A percentile compares a stretch with the other conserved stretches of the same genome.
These are phyloP conservation scores for Drosophila macrothrix DNA, from an alignment of 2,888 invertebrate genomes.

Conservation along the genomic window DNA sequence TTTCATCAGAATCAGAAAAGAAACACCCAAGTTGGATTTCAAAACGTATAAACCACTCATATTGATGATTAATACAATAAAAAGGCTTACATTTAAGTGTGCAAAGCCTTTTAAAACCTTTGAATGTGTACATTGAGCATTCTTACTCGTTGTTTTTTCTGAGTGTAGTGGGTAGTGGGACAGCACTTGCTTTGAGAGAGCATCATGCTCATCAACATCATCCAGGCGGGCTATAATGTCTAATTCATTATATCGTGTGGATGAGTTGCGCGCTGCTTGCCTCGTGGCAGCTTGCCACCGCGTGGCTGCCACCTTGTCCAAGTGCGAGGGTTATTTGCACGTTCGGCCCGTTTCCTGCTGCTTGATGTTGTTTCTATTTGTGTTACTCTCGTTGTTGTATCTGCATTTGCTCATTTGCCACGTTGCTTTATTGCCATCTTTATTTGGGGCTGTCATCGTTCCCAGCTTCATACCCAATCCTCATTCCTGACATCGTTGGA, in stretches of 20 bases:
- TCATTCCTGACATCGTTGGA: not conserved
- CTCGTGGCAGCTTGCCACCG: not conserved
- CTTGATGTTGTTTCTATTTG: not conserved
- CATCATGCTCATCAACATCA: not conserved
- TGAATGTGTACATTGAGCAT: not conserved
- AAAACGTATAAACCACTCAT: no score
- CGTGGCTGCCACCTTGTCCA: not conserved
- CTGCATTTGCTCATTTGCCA: constrained; percentile 55
- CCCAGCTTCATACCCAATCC: constrained; percentile 1
- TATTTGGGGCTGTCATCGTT: constrained; percentile 51
- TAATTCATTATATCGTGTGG: constrained; percentile 52
- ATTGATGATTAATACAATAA: no score
- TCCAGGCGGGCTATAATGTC: constrained; percentile 1
- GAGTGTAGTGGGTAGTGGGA: constrained; percentile 25
- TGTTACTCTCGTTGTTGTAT: constrained; percentile 1
- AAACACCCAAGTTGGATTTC: not conserved
- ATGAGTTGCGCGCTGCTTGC: constrained; percentile 24
- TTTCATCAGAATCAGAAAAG: not conserved
- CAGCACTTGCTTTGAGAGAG: constrained; percentile 27
- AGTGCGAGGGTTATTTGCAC: constrained; percentile 53
- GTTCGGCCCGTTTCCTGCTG: constrained; percentile 48
- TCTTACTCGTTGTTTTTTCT: not conserved
- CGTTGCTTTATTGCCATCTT: constrained; percentile 63
- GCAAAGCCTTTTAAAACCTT: not conserved
- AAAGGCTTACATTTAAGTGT: not conserved